A percentile compares a stretch with the other conserved stretches of the same genome.
Conservation (phyloP, 1,140 invertebrate genomes). For the Nephila pilipes region DNA sequence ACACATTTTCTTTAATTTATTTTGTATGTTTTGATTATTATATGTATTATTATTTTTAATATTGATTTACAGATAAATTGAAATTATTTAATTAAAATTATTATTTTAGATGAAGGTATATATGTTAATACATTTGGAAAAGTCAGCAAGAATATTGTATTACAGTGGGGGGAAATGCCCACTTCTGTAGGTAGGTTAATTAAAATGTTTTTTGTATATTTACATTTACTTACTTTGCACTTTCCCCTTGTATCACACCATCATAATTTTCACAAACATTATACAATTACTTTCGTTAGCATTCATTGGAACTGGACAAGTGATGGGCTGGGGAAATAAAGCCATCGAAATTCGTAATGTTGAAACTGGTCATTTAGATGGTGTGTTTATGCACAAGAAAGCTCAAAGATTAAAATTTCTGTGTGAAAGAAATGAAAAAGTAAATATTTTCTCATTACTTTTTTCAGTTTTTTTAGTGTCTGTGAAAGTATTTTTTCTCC, state of each 20-base stretch:
- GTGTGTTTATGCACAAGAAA: slow-evolving; percentile 99
- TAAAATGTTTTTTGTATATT: background rate
- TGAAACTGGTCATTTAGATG: slow-evolving; percentile 98
- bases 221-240: background rate
- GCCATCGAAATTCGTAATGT: slow-evolving; percentile 98
- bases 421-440: slow-evolving; percentile 99
- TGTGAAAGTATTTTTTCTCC: background rate
- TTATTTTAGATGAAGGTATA: slow-evolving; percentile 92
- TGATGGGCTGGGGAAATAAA: slow-evolving; percentile 99
- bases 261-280: background rate
- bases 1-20: too few species aligned
- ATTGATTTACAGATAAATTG: too few species aligned
- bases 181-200: slow-evolving; percentile 88
- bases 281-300: slow-evolving; percentile 80
- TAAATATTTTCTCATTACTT: slow-evolving; percentile 79
- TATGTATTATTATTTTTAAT: too few species aligned
- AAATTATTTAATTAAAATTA: too few species aligned
- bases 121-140: slow-evolving; percentile 99
- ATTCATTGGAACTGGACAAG: slow-evolving; percentile 99
- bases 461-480: too few species aligned
- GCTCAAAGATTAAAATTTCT: slow-evolving; percentile 99
- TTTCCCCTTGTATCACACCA: background rate
- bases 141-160: slow-evolving; percentile 88
- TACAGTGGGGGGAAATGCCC: slow-evolving; percentile 99
- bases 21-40: too few species aligned